A percentile compares a stretch with the other conserved stretches of the same genome.
These are phyloP conservation scores for Pica pica DNA, from an alignment of 2,113 vertebrate species.

Conservation along the genomic window DNA sequence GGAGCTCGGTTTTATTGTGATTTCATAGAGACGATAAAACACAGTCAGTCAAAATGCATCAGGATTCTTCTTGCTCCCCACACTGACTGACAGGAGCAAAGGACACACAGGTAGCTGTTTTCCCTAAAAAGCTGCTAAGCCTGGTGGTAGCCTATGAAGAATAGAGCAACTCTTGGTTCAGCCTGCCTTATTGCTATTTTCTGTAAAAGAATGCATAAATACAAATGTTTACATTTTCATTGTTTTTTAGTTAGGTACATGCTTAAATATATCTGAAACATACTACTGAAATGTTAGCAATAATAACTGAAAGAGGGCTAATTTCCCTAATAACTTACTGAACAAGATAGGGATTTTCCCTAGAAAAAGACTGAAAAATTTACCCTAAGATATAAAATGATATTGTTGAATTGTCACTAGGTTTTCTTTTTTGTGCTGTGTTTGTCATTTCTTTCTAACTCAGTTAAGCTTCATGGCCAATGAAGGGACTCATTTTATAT, in stretches of 20 bases:
- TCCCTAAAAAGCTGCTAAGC: neutral
- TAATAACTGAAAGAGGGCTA: neutral
- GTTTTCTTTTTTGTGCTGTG: neutral
- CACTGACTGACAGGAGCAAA: neutral
- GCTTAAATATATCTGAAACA: neutral
- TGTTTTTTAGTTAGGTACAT: neutral
- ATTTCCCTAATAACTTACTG: neutral
- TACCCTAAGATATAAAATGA: neutral
- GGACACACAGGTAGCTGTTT: neutral
- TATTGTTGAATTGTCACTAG: neutral
- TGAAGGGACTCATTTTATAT: neutral
- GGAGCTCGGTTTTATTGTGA: neutral
- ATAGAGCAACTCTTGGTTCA: neutral
- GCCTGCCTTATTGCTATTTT: neutral
- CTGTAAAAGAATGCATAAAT: neutral
- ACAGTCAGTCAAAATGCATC: neutral
- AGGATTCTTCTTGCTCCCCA: neutral
- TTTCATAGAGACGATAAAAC: neutral
- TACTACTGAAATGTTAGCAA: neutral
- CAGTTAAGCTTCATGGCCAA: neutral
- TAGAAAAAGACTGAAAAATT: neutral
- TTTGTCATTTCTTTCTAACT: constrained; percentile 1
- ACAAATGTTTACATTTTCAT: neutral
- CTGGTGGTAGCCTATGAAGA: neutral
- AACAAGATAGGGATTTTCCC: neutral